Evolutionary conservation across 2,113 vertebrate species (phyloP).

Genomic region (Dinomys branickii): DNA sequence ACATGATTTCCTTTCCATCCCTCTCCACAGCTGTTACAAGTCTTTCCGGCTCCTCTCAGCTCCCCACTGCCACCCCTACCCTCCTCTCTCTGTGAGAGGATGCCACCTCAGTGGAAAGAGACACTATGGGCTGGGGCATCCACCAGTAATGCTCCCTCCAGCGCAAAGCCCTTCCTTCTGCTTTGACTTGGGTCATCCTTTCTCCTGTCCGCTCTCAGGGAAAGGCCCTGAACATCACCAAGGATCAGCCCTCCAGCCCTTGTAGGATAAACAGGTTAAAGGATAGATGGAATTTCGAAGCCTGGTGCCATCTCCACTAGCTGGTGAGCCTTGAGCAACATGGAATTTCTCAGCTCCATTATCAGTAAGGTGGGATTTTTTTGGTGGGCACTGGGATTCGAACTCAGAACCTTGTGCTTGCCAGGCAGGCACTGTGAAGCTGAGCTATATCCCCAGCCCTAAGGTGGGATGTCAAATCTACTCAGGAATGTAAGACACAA

Average conservation of each 20-base stretch:
- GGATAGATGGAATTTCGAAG: background rate
- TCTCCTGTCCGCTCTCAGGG: background rate
- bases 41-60: background rate
- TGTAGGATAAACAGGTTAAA: background rate
- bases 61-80: background rate
- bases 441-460: too few species aligned
- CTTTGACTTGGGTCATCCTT: background rate
- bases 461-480: too few species aligned
- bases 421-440: too few species aligned
- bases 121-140: accelerated
- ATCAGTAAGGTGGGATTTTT: background rate
- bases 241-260: background rate
- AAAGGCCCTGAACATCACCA: background rate
- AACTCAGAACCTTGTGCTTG: too few species aligned
- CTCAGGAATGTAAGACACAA: background rate
- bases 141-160: background rate
- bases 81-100: background rate
- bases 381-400: too few species aligned
- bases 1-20: conserved; percentile 57
- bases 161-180: background rate
- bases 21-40: conserved; percentile 57
- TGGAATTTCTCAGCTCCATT: background rate
- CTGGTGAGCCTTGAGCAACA: background rate
- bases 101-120: background rate
- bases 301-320: background rate